phyloP scores from a whole-genome alignment of 2,888 invertebrate species.

The Caenorhabditis sp. region DNA sequence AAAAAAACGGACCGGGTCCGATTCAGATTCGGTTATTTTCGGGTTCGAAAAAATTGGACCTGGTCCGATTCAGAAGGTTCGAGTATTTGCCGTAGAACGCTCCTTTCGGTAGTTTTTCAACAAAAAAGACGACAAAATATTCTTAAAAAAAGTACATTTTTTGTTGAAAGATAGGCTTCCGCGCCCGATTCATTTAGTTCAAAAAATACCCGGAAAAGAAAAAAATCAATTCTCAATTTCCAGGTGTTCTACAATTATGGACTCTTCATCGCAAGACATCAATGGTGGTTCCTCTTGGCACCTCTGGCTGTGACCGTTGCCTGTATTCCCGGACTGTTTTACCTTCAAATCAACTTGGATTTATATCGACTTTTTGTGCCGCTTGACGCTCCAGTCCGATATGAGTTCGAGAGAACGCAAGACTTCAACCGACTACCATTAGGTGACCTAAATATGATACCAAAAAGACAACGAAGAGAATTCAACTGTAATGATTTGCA shows the following conservation, averaged over 20 bases:
- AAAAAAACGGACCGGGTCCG: no score
- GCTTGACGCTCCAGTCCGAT: slow-evolving; percentile 64
- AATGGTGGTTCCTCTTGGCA: slow-evolving; percentile 48
- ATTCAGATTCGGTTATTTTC: no score
- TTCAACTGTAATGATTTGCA: slow-evolving; percentile 19
- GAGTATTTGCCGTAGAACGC: no score
- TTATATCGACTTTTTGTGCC: slow-evolving; percentile 69
- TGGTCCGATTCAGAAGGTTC: no score
- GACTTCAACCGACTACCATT: slow-evolving; percentile 60
- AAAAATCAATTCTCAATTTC: neutral
- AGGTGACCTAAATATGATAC: slow-evolving; percentile 50
- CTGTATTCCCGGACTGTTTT: slow-evolving; percentile 62
- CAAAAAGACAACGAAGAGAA: slow-evolving; percentile 25
- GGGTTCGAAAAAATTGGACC: no score
- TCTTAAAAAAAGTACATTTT: no score
- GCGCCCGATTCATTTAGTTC: no score
- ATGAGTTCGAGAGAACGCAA: slow-evolving; percentile 54
- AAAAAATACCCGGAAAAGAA: no score
- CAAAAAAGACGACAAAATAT: no score
- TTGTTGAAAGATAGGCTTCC: no score
- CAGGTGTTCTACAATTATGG: slow-evolving; percentile 63
- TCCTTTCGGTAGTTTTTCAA: no score
- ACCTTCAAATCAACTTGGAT: slow-evolving; percentile 66
- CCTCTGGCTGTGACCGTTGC: slow-evolving; percentile 51
- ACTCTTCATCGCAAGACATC: slow-evolving; percentile 64